phyloP scores from a whole-genome alignment of 2,797 vertebrate species.

The Galago senegalensis region DNA sequence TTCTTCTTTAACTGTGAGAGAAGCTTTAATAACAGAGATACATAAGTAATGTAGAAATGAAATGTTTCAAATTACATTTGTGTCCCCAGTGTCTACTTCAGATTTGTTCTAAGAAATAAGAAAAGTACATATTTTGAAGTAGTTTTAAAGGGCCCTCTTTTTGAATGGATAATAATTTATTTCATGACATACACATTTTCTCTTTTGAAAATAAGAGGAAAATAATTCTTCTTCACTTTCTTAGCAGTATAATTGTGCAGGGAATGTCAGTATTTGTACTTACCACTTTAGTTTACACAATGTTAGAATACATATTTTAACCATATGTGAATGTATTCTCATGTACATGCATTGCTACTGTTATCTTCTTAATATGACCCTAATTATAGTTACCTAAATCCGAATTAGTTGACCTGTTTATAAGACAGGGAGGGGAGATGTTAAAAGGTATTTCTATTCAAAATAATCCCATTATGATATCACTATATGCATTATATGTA shows the following conservation, averaged over 20 bases:
- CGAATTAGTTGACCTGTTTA: neutral
- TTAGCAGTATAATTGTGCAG: constrained; percentile 48
- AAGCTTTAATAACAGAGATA: constrained; percentile 69
- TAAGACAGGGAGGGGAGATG: neutral
- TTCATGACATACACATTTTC: constrained; percentile 55
- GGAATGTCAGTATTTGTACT: neutral
- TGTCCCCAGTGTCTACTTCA: constrained; percentile 63
- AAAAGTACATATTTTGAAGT: constrained; percentile 65
- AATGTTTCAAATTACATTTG: constrained; percentile 72
- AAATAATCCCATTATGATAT: neutral
- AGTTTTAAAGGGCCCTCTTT: constrained; percentile 67
- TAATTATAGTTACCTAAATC: neutral
- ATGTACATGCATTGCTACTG: neutral
- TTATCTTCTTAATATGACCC: neutral
- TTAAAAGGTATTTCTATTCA: neutral
- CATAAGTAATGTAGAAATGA: constrained; percentile 63
- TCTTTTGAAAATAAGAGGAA: constrained; percentile 62
- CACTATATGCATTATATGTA: neutral
- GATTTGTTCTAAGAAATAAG: constrained; percentile 58
- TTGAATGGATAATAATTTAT: constrained; percentile 67
- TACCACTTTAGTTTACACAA: neutral
- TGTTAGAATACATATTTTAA: constrained; percentile 40
- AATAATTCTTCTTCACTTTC: constrained; percentile 54
- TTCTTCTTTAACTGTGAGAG: constrained; percentile 58
- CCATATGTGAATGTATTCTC: neutral